Evolutionary conservation across 2,888 invertebrate genomes (phyloP).

Genomic region (Cloeon dipterum): DNA sequence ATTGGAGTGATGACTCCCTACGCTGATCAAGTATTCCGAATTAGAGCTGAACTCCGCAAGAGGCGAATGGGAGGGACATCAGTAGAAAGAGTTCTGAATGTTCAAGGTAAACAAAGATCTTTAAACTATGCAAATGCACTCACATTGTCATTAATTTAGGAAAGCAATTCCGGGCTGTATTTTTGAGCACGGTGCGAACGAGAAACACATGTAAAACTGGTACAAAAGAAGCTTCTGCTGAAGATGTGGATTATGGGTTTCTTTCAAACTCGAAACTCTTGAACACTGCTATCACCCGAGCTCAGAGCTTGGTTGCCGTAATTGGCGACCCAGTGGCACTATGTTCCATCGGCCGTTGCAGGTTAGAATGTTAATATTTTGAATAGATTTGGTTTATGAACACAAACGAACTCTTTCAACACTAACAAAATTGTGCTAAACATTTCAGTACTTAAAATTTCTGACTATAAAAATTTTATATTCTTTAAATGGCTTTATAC

Average conservation of each 20-base stretch:
- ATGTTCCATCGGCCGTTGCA: slow-evolving; percentile 55
- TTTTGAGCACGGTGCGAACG: slow-evolving; percentile 56
- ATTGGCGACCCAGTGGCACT: slow-evolving; percentile 67
- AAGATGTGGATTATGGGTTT: slow-evolving; percentile 54
- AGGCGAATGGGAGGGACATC: slow-evolving; percentile 47
- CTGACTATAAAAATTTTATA: no score
- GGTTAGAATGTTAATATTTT: no score
- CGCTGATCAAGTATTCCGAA: slow-evolving; percentile 52
- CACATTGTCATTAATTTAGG: slow-evolving; percentile 15
- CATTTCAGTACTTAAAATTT: no score
- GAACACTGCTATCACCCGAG: slow-evolving; percentile 63
- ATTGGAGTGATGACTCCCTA: slow-evolving; percentile 74
- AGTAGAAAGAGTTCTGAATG: slow-evolving; percentile 62
- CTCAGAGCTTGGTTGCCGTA: slow-evolving; percentile 60
- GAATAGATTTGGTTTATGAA: no score
- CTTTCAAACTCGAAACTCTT: slow-evolving; percentile 57
- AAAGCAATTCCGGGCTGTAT: slow-evolving; percentile 66
- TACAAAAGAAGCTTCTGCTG: slow-evolving; percentile 17
- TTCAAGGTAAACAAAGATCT: slow-evolving; percentile 45
- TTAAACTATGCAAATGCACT: background rate
- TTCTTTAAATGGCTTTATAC: no score
- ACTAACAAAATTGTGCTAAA: no score
- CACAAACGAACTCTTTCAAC: no score
- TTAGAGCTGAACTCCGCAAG: slow-evolving; percentile 51
- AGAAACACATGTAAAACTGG: slow-evolving; percentile 39